Evolutionary conservation across 2,113 vertebrate genomes (phyloP), one percentile per base, ranked within the genome.

Genomic region (Picathartes gymnocephalus): DNA sequence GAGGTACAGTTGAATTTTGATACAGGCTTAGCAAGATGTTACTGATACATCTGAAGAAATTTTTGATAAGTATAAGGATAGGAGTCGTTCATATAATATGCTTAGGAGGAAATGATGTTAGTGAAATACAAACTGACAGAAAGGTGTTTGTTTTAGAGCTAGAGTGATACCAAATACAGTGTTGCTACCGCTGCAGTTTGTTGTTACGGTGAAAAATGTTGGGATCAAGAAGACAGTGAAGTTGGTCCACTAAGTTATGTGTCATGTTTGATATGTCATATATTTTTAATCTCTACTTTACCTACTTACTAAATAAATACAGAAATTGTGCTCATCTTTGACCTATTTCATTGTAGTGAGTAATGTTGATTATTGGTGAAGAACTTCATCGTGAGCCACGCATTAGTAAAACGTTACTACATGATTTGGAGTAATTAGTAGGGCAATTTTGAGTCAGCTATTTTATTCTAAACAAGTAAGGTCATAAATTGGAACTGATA

Each of bases 351-450:
- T 76, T 8, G 1, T 50, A 22, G 66, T 66, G 27, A 45, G 20
- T 61, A 65, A 56, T 91, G 42, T 92, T 93, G 91, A 87, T 91
- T 92, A 61, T 89, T 79, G 19, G 28, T 89, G 39, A 66, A 87
- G 82, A 81, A 47, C 44, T 86, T 95, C 20, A 74, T 53, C 68
- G 37, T 81, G 60, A 74, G 12, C 27, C 44, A 45, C 2, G 23
- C 40, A n/a, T 86, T 74, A 78, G 60, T 81, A 76, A 73, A 74
- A 33, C 13, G 11, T 39, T 51, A 15, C 53, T 65, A 4, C 30
- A 22, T 82, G 48, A 42, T 44, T 76, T 50, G 70, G 30, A 89
- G 70, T 76, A 69, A 76, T 81, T 61, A 30, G 54, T 53, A 82
- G 42, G 35, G 39, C 24, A 76, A 31, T 64, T 79, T 73, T 69